These are phyloP conservation scores for Montipora efflorescens DNA, from an alignment of 64 coral and sea anemone species.

Conservation along the genomic window DNA sequence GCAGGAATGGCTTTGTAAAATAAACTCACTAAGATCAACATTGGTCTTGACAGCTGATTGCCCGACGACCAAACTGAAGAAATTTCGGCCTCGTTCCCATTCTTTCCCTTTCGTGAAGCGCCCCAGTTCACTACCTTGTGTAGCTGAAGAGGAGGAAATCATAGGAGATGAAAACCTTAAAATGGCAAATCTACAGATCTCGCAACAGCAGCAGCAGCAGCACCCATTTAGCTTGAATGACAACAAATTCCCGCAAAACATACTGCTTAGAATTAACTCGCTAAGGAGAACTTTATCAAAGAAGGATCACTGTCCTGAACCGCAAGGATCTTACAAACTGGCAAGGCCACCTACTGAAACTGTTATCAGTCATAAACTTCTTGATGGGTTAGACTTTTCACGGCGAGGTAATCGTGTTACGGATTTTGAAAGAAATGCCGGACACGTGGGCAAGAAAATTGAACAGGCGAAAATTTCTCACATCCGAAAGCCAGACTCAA, in stretches of 20 bases:
- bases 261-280: neutral
- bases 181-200: neutral
- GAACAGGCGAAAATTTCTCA: neutral
- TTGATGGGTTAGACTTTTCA: neutral
- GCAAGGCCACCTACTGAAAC: neutral
- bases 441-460: neutral
- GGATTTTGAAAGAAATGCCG: neutral
- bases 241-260: neutral
- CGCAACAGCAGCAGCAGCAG: neutral
- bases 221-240: neutral
- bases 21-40: conserved; percentile 14
- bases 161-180: neutral
- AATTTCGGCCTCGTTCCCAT: neutral
- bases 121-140: neutral
- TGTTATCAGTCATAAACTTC: neutral
- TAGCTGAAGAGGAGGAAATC: neutral
- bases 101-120: neutral
- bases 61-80: neutral
- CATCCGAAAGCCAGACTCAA: conserved; percentile 37
- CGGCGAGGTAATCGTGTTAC: neutral
- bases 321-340: neutral
- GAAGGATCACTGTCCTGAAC: neutral
- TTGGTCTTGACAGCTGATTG: neutral
- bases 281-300: neutral
- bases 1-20: conserved; percentile 27